Percentiles rank a stretch among this genome's conserved stretches.
phyloP scores from a whole-genome alignment of 2,888 invertebrate species.

The Chouioia cunea region DNA sequence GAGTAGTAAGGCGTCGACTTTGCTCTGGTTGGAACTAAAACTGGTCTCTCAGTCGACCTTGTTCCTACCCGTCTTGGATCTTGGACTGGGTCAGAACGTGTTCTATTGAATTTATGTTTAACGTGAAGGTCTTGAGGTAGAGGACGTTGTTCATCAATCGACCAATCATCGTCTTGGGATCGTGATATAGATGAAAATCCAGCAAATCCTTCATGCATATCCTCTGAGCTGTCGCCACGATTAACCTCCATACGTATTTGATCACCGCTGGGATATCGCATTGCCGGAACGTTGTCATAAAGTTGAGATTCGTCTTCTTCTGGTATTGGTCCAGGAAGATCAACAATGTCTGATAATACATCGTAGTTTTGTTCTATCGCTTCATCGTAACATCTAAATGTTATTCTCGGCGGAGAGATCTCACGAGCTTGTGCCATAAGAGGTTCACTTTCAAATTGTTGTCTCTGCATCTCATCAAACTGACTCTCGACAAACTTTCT shows the following conservation, averaged over 20 bases:
- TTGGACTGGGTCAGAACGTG: slow-evolving; percentile 57
- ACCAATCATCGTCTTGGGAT: slow-evolving; percentile 62
- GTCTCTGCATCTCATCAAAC: slow-evolving; percentile 60
- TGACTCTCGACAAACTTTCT: slow-evolving; percentile 63
- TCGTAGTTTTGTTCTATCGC: slow-evolving; percentile 60
- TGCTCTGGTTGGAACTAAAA: slow-evolving; percentile 68
- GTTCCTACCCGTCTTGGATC: slow-evolving; percentile 63
- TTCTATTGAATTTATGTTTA: slow-evolving; percentile 52
- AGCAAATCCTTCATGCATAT: slow-evolving; percentile 65
- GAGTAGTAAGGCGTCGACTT: slow-evolving; percentile 66
- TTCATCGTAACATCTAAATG: slow-evolving; percentile 58
- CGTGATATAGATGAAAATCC: slow-evolving; percentile 57
- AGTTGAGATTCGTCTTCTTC: slow-evolving; percentile 64
- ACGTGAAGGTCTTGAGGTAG: slow-evolving; percentile 45
- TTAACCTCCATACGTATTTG: slow-evolving; percentile 61
- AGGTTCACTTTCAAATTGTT: slow-evolving; percentile 52
- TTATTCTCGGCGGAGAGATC: slow-evolving; percentile 62
- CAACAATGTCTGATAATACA: slow-evolving; percentile 52
- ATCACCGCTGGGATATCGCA: slow-evolving; percentile 62
- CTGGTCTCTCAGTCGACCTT: slow-evolving; percentile 71
- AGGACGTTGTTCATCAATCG: slow-evolving; percentile 55
- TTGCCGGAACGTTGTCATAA: slow-evolving; percentile 66
- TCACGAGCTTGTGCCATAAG: slow-evolving; percentile 49
- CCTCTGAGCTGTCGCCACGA: slow-evolving; percentile 63
- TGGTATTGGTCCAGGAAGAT: slow-evolving; percentile 61